These are phyloP conservation scores for Echinometra lucunter DNA, from an alignment of 53 echinoderm and acorn worm genomes.

Conservation along the genomic window DNA sequence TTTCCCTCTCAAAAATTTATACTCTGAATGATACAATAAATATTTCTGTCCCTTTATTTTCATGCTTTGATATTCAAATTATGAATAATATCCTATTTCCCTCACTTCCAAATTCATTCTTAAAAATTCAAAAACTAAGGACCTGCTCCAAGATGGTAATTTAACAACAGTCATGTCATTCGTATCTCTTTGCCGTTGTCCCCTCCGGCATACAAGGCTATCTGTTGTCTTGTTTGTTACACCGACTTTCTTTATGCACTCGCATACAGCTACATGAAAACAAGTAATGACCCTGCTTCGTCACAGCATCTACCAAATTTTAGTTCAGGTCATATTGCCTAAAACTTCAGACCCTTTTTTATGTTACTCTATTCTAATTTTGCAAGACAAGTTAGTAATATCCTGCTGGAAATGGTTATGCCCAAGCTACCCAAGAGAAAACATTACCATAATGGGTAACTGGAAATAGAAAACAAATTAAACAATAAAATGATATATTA, in stretches of 20 bases:
- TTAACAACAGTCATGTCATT: slow-evolving; percentile 28
- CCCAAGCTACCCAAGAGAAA: not conserved
- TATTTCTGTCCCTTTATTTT: not conserved
- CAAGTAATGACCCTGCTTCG: slow-evolving; percentile 39
- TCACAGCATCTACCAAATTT: not conserved
- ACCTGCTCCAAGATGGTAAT: not conserved
- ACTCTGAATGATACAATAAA: not conserved
- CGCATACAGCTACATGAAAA: slow-evolving; percentile 17
- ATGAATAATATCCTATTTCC: not conserved
- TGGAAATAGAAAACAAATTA: not conserved
- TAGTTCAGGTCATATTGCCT: slow-evolving; percentile 23
- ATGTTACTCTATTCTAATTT: not conserved
- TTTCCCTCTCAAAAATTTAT: no score
- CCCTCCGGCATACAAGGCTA: slow-evolving; percentile 51
- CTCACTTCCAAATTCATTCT: not conserved
- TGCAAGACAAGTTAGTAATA: not conserved
- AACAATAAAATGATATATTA: not conserved
- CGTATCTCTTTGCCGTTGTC: slow-evolving; percentile 16
- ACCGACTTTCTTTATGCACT: not conserved
- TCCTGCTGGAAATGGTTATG: not conserved
- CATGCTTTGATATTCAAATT: not conserved
- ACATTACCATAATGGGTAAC: not conserved
- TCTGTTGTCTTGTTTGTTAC: slow-evolving; percentile 48
- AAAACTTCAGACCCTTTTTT: not conserved
- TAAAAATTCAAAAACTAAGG: not conserved